Conservation (phyloP, 2,888 invertebrate species). For the Tribolium freemani region DNA sequence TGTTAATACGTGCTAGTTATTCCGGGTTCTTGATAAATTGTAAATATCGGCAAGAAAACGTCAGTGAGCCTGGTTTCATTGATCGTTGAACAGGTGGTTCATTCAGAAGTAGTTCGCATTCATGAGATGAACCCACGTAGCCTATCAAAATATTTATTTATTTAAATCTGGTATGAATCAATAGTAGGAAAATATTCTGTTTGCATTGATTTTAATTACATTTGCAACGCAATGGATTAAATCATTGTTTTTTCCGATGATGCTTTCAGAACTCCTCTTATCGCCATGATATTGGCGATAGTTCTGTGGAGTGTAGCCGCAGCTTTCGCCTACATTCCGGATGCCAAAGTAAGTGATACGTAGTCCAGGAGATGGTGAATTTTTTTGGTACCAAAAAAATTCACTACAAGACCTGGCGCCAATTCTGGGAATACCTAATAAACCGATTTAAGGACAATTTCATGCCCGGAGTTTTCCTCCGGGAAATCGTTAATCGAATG, state of each 20-base stretch:
- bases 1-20: background rate
- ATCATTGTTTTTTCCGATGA: conserved; percentile 4
- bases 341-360: conserved; percentile 61
- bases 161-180: conserved; percentile 1
- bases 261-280: conserved; percentile 14
- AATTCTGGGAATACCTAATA: background rate
- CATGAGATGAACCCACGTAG: conserved; percentile 42
- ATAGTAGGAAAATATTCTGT: conserved; percentile 40
- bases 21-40: background rate
- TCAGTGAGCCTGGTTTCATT: conserved; percentile 28
- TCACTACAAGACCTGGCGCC: background rate
- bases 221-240: background rate
- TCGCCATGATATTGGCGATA: conserved; percentile 55
- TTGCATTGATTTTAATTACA: conserved; percentile 45
- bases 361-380: no score
- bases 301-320: conserved; percentile 55
- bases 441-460: conserved; percentile 61
- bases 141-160: conserved; percentile 8
- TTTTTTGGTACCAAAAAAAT: no score
- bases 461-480: conserved; percentile 80
- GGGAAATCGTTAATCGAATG: conserved; percentile 84
- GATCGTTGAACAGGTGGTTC: conserved; percentile 51
- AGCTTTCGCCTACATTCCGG: conserved; percentile 62
- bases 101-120: conserved; percentile 47
- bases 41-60: background rate